Evolutionary conservation across 2,113 vertebrate species (phyloP), one percentile per base, ranked within the genome.

Genomic region (Crocuta crocuta): DNA sequence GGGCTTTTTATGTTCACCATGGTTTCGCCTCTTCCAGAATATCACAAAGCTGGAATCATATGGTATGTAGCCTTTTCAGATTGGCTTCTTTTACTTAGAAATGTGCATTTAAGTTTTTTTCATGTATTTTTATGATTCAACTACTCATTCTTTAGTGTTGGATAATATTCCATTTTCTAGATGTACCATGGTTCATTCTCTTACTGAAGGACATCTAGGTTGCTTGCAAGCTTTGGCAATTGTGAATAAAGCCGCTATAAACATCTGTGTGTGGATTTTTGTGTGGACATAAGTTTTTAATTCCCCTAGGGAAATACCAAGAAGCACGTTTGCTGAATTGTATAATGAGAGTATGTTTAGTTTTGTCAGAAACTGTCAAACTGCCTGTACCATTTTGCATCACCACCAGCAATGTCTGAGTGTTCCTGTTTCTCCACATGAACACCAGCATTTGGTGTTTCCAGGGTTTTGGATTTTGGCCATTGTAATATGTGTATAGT

Each of bases 21-120:
- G 35, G 28, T 45, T 95, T 88, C 66, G 8, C 24, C 12, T 85
- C 80, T 95, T 85, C 33, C 89, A 95, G 79, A 82, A 78, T 78
- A 33, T 73, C 35, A 28, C 31, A 55, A 8, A 61, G 33, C 13
- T 85, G 35, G 53, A 87, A 65, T 94, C 50, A 58, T 33, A 19
- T 4, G 55, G 33, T 26, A 82, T 23, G 21, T 7, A 74, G 31
- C 16, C 55, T 84, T 93, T 80, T 58, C 21, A 68, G 24, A 76
- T 43, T 39, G 39, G 48, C 65, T 92, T 80, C 55, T 74, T 92
- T 94, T 55, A 73, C 65, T 89, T 45, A 79, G 35, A 33, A 79
- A 43, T 48, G 35, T 82, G 7, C 45, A 65, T 82, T 92, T 89
- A 86, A 68, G 65, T 28, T 61, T 71, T 45, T 21, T 79, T 45